Evolutionary conservation across 2,797 vertebrate species (phyloP).

Genomic region (Oophaga sylvatica): DNA sequence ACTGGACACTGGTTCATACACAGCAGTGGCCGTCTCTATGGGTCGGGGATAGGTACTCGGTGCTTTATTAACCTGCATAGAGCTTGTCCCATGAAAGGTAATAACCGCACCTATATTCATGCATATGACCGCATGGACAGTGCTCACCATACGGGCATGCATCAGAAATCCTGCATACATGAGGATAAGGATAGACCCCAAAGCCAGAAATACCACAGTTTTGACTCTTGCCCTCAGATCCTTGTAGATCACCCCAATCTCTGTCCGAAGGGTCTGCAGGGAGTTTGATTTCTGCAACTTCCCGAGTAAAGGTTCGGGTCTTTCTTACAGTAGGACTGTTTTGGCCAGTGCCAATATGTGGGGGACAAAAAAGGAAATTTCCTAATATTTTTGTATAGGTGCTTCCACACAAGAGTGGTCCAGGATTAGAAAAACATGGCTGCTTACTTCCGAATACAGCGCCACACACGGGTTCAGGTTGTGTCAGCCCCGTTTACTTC

Average conservation of each 20-base stretch:
- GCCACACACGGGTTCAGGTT: too few relatives aligned
- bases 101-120: background rate
- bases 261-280: background rate
- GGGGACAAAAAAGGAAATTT: background rate
- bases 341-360: background rate
- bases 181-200: too few relatives aligned
- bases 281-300: background rate
- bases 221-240: too few relatives aligned
- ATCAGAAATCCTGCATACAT: background rate
- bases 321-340: background rate
- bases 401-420: background rate
- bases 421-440: too few relatives aligned
- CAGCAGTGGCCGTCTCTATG: background rate
- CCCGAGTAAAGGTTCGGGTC: background rate
- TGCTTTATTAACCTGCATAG: constrained; percentile 11
- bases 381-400: background rate
- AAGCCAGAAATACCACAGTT: too few relatives aligned
- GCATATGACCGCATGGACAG: background rate
- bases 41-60: background rate
- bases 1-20: background rate
- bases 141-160: background rate
- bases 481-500: too few relatives aligned
- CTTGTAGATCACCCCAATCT: background rate
- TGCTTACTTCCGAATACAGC: too few relatives aligned
- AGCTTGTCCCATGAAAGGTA: background rate